Evolutionary conservation across 53 echinoderm and acorn worm species (phyloP).

Genomic region (Actinopyga echinites): DNA sequence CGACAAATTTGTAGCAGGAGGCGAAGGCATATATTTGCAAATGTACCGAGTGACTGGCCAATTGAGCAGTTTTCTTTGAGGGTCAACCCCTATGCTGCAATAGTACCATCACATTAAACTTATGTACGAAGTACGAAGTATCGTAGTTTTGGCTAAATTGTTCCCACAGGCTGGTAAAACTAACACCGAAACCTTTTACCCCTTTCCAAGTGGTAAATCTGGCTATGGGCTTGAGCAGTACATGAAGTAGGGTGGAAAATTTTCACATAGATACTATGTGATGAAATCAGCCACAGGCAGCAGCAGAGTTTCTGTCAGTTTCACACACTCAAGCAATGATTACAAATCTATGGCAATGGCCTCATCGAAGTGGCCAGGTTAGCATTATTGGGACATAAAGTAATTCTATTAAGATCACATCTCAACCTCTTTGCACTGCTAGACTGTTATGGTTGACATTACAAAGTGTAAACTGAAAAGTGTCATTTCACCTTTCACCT

Average conservation of each 20-base stretch:
- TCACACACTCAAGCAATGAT: no score
- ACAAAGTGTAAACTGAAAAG: background rate
- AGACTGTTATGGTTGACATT: background rate
- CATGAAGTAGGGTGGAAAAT: no score
- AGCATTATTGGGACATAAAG: no score
- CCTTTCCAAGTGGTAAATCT: no score
- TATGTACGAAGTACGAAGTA: conserved; percentile 4
- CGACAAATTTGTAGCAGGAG: conserved; percentile 11
- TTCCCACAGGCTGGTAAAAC: background rate
- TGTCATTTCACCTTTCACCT: conserved; percentile 6
- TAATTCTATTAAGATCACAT: no score
- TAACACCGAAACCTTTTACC: no score
- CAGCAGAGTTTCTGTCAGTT: no score
- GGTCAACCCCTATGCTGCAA: conserved; percentile 13
- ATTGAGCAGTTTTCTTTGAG: conserved; percentile 9
- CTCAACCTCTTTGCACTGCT: background rate
- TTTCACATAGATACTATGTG: no score
- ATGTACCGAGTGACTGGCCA: background rate
- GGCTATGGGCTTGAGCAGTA: no score
- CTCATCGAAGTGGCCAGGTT: no score
- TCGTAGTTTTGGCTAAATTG: background rate
- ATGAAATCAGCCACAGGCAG: no score
- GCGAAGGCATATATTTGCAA: conserved; percentile 16
- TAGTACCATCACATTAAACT: conserved; percentile 11
- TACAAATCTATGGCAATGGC: no score